These are phyloP conservation scores for Eledone cirrhosa DNA, from an alignment of 2,888 invertebrate genomes.

Conservation along the genomic window DNA sequence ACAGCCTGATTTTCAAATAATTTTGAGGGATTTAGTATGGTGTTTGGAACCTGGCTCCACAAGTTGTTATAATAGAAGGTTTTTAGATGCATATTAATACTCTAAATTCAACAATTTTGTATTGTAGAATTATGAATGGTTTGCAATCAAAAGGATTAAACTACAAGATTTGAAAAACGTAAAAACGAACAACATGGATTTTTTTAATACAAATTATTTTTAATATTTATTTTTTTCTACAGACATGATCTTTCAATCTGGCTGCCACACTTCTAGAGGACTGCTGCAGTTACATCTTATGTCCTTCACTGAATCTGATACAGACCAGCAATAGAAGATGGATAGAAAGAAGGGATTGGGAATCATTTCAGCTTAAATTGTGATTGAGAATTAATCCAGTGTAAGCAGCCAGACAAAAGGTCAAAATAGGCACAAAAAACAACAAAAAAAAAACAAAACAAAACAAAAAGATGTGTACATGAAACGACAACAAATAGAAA, in stretches of 20 bases:
- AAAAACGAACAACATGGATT: no score
- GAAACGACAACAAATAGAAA: conserved; percentile 21
- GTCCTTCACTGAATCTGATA: conserved; percentile 14
- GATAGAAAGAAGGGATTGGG: neutral
- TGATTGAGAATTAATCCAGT: neutral
- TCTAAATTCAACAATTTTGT: no score
- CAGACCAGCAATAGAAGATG: neutral
- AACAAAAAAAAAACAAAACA: neutral
- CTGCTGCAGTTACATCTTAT: neutral
- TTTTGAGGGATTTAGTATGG: no score
- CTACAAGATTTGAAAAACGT: no score
- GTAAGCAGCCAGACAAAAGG: conserved; percentile 18
- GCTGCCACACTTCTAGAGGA: neutral
- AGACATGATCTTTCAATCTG: conserved; percentile 11
- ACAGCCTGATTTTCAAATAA: no score
- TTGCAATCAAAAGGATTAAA: no score
- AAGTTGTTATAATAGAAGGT: no score
- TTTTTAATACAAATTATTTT: no score
- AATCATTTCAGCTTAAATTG: conserved; percentile 4
- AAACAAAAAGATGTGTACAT: conserved; percentile 5
- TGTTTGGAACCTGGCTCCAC: no score
- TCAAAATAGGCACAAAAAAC: neutral
- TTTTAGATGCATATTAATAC: no score
- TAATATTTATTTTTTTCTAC: no score
- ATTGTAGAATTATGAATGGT: no score